Evolutionary conservation across 1,140 invertebrate species (phyloP).

Genomic region (Anoplolepis gracilipes): DNA sequence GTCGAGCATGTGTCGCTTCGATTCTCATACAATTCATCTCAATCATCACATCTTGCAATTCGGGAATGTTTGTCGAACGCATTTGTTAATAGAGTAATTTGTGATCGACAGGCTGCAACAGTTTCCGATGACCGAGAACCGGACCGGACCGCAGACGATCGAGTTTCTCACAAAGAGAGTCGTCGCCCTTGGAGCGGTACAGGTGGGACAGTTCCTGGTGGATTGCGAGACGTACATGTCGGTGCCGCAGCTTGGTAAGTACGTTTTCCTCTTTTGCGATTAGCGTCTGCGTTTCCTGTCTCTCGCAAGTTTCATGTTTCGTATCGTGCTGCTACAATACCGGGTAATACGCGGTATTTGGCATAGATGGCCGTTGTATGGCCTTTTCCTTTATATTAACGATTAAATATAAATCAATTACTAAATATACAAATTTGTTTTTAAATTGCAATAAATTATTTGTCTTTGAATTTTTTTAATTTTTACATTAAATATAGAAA

Average conservation of each 20-base stretch:
- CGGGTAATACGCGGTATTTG: not conserved
- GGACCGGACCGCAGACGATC: slow-evolving; percentile 93
- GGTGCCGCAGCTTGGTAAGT: slow-evolving; percentile 89
- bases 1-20: not conserved
- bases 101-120: slow-evolving; percentile 88
- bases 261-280: slow-evolving; percentile 3
- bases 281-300: slow-evolving; percentile 8
- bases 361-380: slow-evolving; percentile 36
- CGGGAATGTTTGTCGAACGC: not conserved
- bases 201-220: slow-evolving; percentile 95
- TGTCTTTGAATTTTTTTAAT: no score
- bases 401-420: no score
- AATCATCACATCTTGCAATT: not conserved
- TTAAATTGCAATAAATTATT: no score
- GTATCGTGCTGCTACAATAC: not conserved
- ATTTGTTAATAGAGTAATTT: not conserved
- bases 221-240: slow-evolving; percentile 98
- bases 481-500: no score
- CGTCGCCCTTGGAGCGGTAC: slow-evolving; percentile 93
- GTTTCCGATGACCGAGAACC: slow-evolving; percentile 94
- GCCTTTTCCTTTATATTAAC: no score
- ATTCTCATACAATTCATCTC: not conserved
- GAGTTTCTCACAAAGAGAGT: slow-evolving; percentile 95
- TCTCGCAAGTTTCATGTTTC: not conserved
- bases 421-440: no score